A percentile compares a stretch with the other conserved stretches of the same genome.
Evolutionary conservation across 2,113 vertebrate genomes (phyloP).

Genomic region (Saimiri boliviensis): DNA sequence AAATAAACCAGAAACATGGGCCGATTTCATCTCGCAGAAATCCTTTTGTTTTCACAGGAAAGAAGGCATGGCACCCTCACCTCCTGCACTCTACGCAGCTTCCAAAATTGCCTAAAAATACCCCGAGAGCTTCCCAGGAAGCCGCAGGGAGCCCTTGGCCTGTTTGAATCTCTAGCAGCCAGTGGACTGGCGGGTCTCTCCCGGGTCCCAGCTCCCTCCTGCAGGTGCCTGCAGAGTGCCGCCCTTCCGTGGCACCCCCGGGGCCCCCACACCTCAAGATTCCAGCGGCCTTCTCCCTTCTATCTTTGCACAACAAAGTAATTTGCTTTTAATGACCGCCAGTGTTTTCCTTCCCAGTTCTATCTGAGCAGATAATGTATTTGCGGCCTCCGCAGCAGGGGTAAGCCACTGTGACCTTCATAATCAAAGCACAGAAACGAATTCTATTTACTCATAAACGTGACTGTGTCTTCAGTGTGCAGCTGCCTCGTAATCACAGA

Average conservation of each 20-base stretch:
- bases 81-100: not conserved
- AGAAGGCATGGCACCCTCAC: not conserved
- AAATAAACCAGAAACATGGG: not conserved
- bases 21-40: rapidly evolving
- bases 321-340: slow-evolving; percentile 75
- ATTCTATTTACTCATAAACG: slow-evolving; percentile 68
- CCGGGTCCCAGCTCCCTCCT: not conserved
- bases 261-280: not conserved
- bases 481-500: slow-evolving; percentile 65
- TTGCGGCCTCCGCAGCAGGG: slow-evolving; percentile 28
- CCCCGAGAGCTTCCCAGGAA: not conserved
- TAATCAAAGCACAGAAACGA: slow-evolving; percentile 71
- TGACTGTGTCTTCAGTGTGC: slow-evolving; percentile 18
- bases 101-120: rapidly evolving
- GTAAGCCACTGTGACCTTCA: slow-evolving; percentile 70
- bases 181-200: not conserved
- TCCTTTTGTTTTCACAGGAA: not conserved
- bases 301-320: slow-evolving; percentile 73
- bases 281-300: not conserved
- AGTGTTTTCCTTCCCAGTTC: slow-evolving; percentile 70
- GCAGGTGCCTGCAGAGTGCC: not conserved
- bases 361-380: slow-evolving; percentile 58
- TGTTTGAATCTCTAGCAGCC: not conserved
- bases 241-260: not conserved
- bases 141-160: too few relatives aligned